phyloP scores from a whole-genome alignment of 37 sponge, comb jelly and placozoan species.

The Mnemiopsis leidyi region DNA sequence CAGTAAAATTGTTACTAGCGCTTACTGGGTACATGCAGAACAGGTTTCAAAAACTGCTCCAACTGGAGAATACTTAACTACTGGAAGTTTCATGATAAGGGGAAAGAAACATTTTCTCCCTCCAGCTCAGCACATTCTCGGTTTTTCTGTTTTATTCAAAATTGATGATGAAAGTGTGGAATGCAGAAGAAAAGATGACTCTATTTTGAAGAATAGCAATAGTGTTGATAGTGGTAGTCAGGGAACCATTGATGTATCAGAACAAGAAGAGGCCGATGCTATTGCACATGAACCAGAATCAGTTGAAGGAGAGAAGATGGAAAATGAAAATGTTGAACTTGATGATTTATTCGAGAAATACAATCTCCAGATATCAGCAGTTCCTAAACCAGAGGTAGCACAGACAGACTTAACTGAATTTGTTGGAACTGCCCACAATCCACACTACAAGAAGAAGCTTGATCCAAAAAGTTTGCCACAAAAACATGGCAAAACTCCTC shows the following conservation, averaged over 20 bases:
- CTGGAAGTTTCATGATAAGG: constrained; percentile 99
- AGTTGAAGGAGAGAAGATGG: background rate
- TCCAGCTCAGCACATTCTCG: constrained; percentile 81
- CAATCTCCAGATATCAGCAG: constrained; percentile 42
- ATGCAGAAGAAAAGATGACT: background rate
- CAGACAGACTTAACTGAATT: background rate
- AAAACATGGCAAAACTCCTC: background rate
- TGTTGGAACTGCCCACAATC: constrained; percentile 37
- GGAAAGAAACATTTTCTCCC: constrained; percentile 97
- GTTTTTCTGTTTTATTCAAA: constrained; percentile 91
- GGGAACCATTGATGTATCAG: background rate
- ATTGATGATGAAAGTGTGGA: constrained; percentile 69
- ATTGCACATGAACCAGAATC: background rate
- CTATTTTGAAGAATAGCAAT: background rate
- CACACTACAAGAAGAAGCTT: background rate
- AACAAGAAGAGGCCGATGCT: background rate
- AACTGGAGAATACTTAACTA: constrained; percentile 92
- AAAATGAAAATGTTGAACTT: constrained; percentile 3
- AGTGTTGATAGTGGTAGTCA: background rate
- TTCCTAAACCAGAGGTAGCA: background rate
- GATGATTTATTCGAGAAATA: constrained; percentile 52
- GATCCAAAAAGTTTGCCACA: background rate
- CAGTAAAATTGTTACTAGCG: constrained; percentile 82
- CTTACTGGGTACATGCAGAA: constrained; percentile 91
- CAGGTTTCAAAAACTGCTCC: constrained; percentile 99